These are phyloP conservation scores for Heliothis virescens DNA, from an alignment of 1,140 invertebrate genomes.

Conservation along the genomic window DNA sequence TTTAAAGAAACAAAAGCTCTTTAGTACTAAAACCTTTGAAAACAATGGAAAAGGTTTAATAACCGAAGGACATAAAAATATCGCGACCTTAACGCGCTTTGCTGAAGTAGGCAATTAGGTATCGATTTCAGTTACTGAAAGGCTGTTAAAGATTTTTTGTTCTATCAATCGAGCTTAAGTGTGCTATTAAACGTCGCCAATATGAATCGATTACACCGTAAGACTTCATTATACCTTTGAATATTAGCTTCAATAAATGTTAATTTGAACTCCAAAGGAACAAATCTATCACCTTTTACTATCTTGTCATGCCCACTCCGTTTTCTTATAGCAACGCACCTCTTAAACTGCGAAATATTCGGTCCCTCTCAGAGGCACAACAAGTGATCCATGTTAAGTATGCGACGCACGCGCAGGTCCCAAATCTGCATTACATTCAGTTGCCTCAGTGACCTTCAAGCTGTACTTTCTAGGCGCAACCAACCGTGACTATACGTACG, in stretches of 20 bases:
- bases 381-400: background rate
- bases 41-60: constrained; percentile 16
- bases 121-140: too few relatives aligned
- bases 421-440: constrained; percentile 8
- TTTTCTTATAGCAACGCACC: too few relatives aligned
- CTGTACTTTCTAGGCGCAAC: constrained; percentile 39
- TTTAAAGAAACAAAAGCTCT: background rate
- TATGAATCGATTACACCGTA: too few relatives aligned
- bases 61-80: constrained; percentile 9
- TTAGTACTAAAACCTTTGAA: background rate
- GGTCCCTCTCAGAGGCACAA: background rate
- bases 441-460: constrained; percentile 43
- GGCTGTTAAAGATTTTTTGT: too few relatives aligned
- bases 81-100: background rate
- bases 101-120: background rate
- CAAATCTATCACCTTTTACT: background rate
- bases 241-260: too few relatives aligned
- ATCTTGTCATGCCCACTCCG: too few relatives aligned
- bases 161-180: too few relatives aligned
- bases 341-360: background rate
- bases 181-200: too few relatives aligned
- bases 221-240: too few relatives aligned
- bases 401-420: background rate
- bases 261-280: too few relatives aligned
- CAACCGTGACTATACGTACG: constrained; percentile 5